Conservation (phyloP, 1,140 invertebrate genomes). For the Plodia interpunctella region DNA sequence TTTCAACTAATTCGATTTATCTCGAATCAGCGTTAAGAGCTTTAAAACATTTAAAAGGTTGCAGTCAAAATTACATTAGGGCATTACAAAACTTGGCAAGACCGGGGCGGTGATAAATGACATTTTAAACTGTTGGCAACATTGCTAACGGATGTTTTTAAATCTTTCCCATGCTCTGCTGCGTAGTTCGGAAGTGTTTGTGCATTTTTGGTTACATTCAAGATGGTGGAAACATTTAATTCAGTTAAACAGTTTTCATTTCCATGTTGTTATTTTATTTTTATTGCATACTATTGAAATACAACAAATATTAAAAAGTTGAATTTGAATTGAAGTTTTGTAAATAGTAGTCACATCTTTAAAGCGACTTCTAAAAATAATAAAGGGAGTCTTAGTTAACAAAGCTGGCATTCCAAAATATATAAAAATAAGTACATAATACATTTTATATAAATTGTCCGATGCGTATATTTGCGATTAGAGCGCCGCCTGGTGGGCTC, state of each 20-base stretch:
- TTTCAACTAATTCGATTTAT: slow-evolving; percentile 57
- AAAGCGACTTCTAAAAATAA: too few species aligned
- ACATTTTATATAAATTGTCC: slow-evolving; percentile 16
- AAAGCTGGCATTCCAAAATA: neutral
- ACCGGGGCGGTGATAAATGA: slow-evolving; percentile 55
- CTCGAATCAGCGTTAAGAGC: slow-evolving; percentile 31
- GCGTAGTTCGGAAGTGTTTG: neutral
- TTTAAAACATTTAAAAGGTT: slow-evolving; percentile 56
- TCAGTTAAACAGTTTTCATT: neutral
- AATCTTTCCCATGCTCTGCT: slow-evolving; percentile 4
- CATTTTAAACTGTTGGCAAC: slow-evolving; percentile 70
- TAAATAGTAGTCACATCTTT: too few species aligned
- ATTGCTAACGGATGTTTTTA: slow-evolving; percentile 18
- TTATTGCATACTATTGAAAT: too few species aligned
- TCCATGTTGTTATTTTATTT: neutral
- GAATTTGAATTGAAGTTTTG: too few species aligned
- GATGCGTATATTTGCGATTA: slow-evolving; percentile 34
- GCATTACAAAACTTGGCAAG: slow-evolving; percentile 55
- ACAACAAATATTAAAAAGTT: too few species aligned
- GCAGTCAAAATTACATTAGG: slow-evolving; percentile 57
- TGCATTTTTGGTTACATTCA: neutral
- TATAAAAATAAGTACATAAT: neutral
- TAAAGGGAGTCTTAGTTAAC: too few species aligned
- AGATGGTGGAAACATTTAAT: neutral
- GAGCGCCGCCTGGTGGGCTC: slow-evolving; percentile 36